Evolutionary conservation across 2,797 vertebrate species (phyloP).

Genomic region (Argentina silus): DNA sequence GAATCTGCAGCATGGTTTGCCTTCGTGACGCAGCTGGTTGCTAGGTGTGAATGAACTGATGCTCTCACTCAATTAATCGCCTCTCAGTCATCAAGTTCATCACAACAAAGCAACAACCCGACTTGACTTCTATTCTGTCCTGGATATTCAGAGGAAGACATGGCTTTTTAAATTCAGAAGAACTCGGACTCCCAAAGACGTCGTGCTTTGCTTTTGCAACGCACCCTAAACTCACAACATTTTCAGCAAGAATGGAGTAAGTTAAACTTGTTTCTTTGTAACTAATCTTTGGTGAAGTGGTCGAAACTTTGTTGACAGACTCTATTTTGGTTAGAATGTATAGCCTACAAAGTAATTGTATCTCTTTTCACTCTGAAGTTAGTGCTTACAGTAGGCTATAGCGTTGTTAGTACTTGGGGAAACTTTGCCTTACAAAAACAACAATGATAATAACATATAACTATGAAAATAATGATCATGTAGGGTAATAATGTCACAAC

Average conservation of each 20-base stretch:
- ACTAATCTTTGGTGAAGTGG: constrained; percentile 9
- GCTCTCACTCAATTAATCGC: constrained; percentile 74
- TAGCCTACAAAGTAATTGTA: not conserved
- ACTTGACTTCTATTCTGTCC: constrained; percentile 50
- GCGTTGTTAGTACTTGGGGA: not conserved
- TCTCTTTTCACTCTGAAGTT: constrained; percentile 16
- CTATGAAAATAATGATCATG: not conserved
- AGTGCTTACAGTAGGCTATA: constrained; percentile 8
- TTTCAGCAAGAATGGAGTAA: constrained; percentile 85
- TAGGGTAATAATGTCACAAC: not conserved
- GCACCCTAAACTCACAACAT: constrained; percentile 76
- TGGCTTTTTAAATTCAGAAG: constrained; percentile 75
- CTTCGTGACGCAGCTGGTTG: constrained; percentile 81
- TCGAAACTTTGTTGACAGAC: constrained; percentile 1
- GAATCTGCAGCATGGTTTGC: constrained; percentile 54
- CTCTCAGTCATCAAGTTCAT: constrained; percentile 78
- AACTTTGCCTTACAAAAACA: not conserved
- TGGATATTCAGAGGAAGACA: constrained; percentile 71
- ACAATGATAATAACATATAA: not conserved
- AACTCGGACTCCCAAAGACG: constrained; percentile 63
- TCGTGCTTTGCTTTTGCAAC: constrained; percentile 85
- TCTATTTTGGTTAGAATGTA: not conserved
- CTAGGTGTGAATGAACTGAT: constrained; percentile 83
- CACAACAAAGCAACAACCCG: constrained; percentile 78
- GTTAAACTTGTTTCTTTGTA: constrained; percentile 56